Base-by-base conservation (phyloP, 2,888 invertebrate species). In the Leptinotarsa rubiginosa region DNA sequence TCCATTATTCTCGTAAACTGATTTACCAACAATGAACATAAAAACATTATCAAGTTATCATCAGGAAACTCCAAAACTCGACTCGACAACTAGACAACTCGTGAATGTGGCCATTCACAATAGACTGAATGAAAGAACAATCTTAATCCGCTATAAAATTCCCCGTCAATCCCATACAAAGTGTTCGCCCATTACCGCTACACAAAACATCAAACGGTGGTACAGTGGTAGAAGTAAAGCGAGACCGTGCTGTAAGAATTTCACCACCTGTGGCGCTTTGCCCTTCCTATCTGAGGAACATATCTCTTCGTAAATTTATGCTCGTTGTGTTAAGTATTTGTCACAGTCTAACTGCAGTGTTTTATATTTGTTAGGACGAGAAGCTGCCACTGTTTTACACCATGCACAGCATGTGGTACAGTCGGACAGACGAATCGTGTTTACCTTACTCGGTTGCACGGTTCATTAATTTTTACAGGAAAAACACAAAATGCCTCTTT, bases 321-420 rank as follows among this genome's bases (percentile, higher is more conserved):
- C 81, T 81, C 83, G 83, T 84, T 84, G 84, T 83, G 84, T 84
- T 86, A 85, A 86, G 86, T 86, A 87, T 87, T 87, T 87, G 87
- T 87, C 87, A 87, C 85, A 87, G 87, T 87, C 87, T 83, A 83
- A 85, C 83, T 84, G 83, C 84, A 82, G 84, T 87, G 86, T 86
- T 85, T 87, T 86, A 86, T 86, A 85, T 85, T 85, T 85, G 85
- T 85, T 86, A 83, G 83, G 84, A 84, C 83, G 84, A 84, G 85
- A 84, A 83, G 84, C 86, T 86, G 87, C 87, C 87, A 87, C 87
- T 86, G 87, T 87, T 87, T 87, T 87, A 87, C 87, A 86, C 87
- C 78, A 69, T 65, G 72, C 84, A 72, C 86, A 74, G 78, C 84
- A 75, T 85, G 87, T 76, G 84, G 85, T 85, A 83, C 83, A 84